Conservation (phyloP, 2,888 invertebrate species). For the Polia nebulosa region DNA sequence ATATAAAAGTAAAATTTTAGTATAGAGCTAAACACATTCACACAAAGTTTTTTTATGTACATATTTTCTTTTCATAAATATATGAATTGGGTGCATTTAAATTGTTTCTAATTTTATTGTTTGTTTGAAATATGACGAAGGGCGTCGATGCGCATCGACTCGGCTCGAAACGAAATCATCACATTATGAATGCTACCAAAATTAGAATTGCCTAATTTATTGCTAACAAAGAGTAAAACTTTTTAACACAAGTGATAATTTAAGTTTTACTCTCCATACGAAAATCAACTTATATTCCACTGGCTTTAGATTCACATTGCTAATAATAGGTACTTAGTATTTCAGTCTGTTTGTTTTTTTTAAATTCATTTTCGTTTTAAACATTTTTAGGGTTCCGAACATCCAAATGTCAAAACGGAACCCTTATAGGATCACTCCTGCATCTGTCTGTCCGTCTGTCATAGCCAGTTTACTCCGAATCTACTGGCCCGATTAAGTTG, state of each 20-base stretch:
- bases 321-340: no score
- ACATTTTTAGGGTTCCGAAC: no score
- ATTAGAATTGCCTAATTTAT: background rate
- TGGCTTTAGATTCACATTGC: background rate
- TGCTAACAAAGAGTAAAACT: background rate
- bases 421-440: no score
- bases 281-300: background rate
- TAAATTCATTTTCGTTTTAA: no score
- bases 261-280: no score
- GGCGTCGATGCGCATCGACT: background rate
- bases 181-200: background rate
- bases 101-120: slow-evolving; percentile 17
- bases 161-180: background rate
- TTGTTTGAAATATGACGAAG: background rate
- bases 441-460: no score
- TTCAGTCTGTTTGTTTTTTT: no score
- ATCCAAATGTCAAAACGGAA: no score
- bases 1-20: background rate
- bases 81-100: background rate
- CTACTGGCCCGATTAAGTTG: no score
- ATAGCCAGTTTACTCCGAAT: no score
- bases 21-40: background rate
- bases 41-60: background rate
- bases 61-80: background rate
- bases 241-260: background rate